Percentiles rank a stretch among this genome's conserved stretches.
Evolutionary conservation across 2,888 invertebrate genomes (phyloP).

Genomic region (Ethmia dodecea): DNA sequence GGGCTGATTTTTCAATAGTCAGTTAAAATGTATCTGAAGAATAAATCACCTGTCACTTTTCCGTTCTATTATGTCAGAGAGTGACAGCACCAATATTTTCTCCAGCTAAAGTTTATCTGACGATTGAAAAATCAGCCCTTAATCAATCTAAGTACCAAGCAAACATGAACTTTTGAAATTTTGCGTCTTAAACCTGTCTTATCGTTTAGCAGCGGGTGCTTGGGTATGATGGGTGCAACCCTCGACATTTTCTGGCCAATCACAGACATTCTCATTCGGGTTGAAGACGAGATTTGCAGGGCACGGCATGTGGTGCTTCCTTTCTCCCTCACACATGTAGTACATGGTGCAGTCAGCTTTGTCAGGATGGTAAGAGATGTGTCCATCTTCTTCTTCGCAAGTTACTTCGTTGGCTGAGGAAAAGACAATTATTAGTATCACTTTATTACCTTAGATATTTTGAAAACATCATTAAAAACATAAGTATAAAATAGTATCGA

Average conservation of each 20-base stretch:
- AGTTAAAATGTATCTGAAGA: no score
- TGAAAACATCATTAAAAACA: no score
- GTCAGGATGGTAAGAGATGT: slow-evolving; percentile 95
- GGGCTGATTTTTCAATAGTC: no score
- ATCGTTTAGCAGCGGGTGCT: slow-evolving; percentile 67
- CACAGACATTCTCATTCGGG: slow-evolving; percentile 94
- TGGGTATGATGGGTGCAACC: slow-evolving; percentile 81
- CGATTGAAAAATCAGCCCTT: no score
- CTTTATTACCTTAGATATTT: no score
- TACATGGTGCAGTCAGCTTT: slow-evolving; percentile 95
- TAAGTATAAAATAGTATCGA: no score
- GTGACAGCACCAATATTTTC: no score
- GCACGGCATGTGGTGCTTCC: slow-evolving; percentile 97
- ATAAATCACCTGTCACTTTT: no score
- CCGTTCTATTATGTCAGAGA: no score
- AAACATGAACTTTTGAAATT: slow-evolving; percentile 23
- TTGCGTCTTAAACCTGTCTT: slow-evolving; percentile 26
- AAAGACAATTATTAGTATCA: slow-evolving; percentile 2
- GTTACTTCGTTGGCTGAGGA: slow-evolving; percentile 88
- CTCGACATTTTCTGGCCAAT: slow-evolving; percentile 97
- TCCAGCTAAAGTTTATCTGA: no score
- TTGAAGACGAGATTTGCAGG: slow-evolving; percentile 95
- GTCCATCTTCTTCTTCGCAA: slow-evolving; percentile 96
- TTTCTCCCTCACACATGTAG: slow-evolving; percentile 97
- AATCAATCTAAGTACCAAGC: no score